phyloP scores from a whole-genome alignment of 2,113 vertebrate genomes.

The Nannospalax galili region DNA sequence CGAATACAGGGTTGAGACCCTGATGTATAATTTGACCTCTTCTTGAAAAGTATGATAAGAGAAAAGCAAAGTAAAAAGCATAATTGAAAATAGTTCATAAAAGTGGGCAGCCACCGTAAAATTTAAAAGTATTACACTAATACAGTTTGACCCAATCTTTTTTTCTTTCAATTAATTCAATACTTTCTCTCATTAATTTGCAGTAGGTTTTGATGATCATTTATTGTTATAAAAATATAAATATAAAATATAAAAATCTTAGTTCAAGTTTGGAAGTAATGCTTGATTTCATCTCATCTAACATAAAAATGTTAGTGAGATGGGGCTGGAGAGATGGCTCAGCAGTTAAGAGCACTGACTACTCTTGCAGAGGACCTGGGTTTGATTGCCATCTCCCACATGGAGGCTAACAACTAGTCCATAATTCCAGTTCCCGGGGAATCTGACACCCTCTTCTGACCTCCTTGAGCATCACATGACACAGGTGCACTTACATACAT shows the following conservation, averaged over 20 bases:
- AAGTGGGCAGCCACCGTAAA: neutral
- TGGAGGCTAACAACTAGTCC: too few relatives aligned
- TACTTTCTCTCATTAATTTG: constrained; percentile 26
- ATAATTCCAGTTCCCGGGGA: too few relatives aligned
- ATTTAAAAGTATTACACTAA: neutral
- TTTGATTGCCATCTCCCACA: too few relatives aligned
- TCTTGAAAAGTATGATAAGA: neutral
- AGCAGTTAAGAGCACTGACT: too few relatives aligned
- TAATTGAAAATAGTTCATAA: constrained; percentile 10
- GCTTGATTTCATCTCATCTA: neutral
- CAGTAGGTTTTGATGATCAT: neutral
- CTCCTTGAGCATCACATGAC: too few relatives aligned
- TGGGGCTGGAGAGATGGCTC: too few relatives aligned
- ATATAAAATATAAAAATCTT: too few relatives aligned
- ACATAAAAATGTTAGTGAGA: too few relatives aligned
- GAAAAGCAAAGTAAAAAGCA: neutral
- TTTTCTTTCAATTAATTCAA: neutral
- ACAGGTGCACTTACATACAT: too few relatives aligned
- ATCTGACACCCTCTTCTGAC: too few relatives aligned
- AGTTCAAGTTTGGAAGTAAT: constrained; percentile 31
- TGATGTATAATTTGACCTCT: neutral
- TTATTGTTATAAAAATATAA: neutral
- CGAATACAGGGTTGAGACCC: neutral
- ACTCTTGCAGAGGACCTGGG: too few relatives aligned
- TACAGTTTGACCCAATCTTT: neutral